Conservation (phyloP, 2,888 invertebrate species). For the Tiliacea aurago region DNA sequence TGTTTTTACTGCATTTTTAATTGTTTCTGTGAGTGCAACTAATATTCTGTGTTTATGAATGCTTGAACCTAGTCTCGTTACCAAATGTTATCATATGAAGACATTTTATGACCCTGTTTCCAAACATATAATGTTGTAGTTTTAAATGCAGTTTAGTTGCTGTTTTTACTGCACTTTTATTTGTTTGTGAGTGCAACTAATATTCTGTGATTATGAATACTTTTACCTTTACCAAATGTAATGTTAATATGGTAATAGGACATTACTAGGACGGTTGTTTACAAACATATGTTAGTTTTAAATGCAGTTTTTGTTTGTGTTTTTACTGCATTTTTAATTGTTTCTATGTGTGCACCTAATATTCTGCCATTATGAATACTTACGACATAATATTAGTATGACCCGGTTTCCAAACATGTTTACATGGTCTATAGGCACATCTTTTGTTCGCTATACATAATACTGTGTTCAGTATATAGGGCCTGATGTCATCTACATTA, state of each 20-base stretch:
- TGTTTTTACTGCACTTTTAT: constrained; percentile 10
- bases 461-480: not conserved
- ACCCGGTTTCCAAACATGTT: constrained; percentile 12
- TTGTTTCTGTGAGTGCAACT: too few relatives aligned
- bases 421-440: constrained; percentile 14
- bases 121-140: constrained; percentile 1
- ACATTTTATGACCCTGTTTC: too few relatives aligned
- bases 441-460: not conserved
- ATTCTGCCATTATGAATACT: not conserved
- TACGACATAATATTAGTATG: not conserved
- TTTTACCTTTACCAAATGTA: not conserved
- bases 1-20: too few relatives aligned
- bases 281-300: too few relatives aligned
- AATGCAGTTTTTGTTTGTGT: too few relatives aligned
- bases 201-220: not conserved
- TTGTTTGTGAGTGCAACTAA: constrained; percentile 30
- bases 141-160: constrained; percentile 30
- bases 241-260: too few relatives aligned
- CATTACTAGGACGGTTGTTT: too few relatives aligned
- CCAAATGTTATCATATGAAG: too few relatives aligned
- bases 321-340: constrained; percentile 13
- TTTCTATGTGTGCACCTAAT: constrained; percentile 28
- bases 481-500: not conserved
- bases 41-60: too few relatives aligned
- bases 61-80: too few relatives aligned